Evolutionary conservation across 2,797 vertebrate species (phyloP).

Genomic region (Taeniopygia guttata): DNA sequence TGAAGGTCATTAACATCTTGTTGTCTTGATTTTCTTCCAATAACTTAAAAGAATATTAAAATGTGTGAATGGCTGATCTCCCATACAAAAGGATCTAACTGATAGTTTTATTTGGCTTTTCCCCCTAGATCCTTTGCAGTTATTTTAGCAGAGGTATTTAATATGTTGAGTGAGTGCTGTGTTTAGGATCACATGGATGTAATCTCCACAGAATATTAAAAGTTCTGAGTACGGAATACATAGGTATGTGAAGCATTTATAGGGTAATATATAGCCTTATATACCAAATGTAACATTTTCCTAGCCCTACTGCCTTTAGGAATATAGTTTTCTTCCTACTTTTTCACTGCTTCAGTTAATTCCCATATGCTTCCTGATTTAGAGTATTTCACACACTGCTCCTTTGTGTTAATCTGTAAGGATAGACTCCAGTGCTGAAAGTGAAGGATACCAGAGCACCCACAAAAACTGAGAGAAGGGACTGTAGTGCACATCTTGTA

Average conservation of each 20-base stretch:
- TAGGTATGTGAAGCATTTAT: not conserved
- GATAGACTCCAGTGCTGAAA: not conserved
- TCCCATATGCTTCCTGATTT: not conserved
- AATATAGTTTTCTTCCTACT: not conserved
- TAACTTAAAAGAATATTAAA: not conserved
- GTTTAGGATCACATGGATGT: not conserved
- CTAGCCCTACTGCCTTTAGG: not conserved
- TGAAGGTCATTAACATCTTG: not conserved
- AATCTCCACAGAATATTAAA: not conserved
- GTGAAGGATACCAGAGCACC: not conserved
- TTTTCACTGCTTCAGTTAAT: not conserved
- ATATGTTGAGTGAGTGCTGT: not conserved
- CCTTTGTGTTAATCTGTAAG: not conserved
- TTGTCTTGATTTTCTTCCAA: not conserved
- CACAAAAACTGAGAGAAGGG: not conserved
- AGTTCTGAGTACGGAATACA: not conserved
- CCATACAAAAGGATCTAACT: not conserved
- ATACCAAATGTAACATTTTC: not conserved
- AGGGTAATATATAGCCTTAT: not conserved
- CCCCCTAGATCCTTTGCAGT: not conserved
- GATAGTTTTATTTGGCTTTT: not conserved
- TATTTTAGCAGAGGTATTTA: not conserved
- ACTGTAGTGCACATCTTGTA: not conserved
- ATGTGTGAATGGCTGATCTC: not conserved
- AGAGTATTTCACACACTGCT: not conserved